Conservation (phyloP, 2,797 vertebrate genomes). For the Pseudochirops cupreus region DNA sequence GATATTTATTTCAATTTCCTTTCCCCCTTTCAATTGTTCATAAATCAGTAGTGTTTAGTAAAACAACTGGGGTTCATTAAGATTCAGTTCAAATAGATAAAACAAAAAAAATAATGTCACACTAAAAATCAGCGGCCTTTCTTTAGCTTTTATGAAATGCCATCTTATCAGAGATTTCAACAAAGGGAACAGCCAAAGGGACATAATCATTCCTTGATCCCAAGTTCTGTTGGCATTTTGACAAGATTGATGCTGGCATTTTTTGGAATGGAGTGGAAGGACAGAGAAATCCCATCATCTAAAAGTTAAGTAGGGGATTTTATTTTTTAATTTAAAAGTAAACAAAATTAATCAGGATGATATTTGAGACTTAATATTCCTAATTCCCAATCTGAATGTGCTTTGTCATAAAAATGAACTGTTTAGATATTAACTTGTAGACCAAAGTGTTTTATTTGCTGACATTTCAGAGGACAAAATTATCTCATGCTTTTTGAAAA, state of each 20-base stretch:
- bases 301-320: not conserved
- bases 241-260: conserved; percentile 19
- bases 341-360: not conserved
- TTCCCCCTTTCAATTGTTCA: conserved; percentile 29
- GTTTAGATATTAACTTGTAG: not conserved
- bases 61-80: conserved; percentile 21
- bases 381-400: not conserved
- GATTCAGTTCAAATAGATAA: not conserved
- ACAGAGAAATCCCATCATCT: not conserved
- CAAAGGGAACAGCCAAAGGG: conserved; percentile 1
- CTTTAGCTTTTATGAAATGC: not conserved
- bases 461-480: not conserved
- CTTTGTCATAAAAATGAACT: conserved; percentile 29
- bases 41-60: conserved; percentile 25
- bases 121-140: conserved; percentile 25
- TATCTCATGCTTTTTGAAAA: conserved; percentile 20
- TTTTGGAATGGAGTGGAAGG: not conserved
- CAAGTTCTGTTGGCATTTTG: not conserved
- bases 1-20: conserved; percentile 14
- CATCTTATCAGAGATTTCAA: conserved; percentile 17
- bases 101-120: not conserved
- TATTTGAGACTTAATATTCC: not conserved
- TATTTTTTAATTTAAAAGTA: conserved; percentile 18
- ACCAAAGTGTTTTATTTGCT: not conserved
- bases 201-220: conserved; percentile 9